Evolutionary conservation across 2,888 invertebrate genomes (phyloP), one percentile per base, ranked within the genome.

Genomic region (Phyllotreta striolata): DNA sequence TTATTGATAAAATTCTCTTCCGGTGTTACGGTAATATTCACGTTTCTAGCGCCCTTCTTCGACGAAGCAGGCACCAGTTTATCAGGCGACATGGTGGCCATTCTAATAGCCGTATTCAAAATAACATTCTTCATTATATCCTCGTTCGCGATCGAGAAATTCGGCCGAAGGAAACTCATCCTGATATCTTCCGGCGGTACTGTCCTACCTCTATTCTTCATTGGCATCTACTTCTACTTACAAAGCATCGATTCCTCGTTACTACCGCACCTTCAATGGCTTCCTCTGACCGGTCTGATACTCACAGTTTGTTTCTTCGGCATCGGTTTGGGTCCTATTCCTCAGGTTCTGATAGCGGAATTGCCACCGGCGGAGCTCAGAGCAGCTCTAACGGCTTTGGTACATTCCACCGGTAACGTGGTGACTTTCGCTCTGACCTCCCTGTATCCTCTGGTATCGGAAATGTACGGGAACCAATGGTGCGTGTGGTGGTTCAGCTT

Each of bases 401-500:
- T 44, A 3, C 44, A 41, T 1, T 35, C 60, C n/a, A 14, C 9
- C 8, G 10, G 37, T 14, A 6, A 10, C 14, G 1, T 37, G 8
- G 6, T 34, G 4, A 3, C 9, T 24, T 37, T 44, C 8, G 6
- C 38, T n/a, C 7, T 38, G 13, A 8, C 7, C 12, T 44, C 46
- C 35, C 2, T 34, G 6, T 60, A 46, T 38, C 60, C 60, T 0
- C 9, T 60, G 5, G 7, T 60, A 3, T 10, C 13, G 5, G 60
- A 43, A 1, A 9, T 2, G n/a, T 37, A 52, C 1, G 60, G 60
- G 6, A 5, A 38, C 7, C 35, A 60, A 24, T 52, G 52, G 37
- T 63, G 63, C 40, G 13, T 63, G 38, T 63, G 63, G 63, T 39
- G 46, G 43, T 63, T 57, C 10, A 40, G 52, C n/a, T 10, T 38